Evolutionary conservation across 1,140 invertebrate species (phyloP).

Genomic region (Drosophila pseudoananassae): DNA sequence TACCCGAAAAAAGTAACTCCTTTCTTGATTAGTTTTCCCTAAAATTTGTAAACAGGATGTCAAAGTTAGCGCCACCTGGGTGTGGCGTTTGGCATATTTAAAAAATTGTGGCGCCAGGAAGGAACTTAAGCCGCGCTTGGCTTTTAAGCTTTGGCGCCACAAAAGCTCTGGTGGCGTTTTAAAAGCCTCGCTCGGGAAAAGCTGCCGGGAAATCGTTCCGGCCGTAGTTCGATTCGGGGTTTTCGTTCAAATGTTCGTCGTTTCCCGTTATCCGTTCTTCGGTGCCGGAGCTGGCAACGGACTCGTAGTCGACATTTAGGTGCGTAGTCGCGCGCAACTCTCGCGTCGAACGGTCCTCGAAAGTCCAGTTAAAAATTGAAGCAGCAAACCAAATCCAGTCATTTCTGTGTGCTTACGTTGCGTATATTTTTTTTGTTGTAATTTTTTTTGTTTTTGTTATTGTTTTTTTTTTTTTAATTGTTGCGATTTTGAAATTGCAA

Average conservation of each 20-base stretch:
- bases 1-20: too few species aligned
- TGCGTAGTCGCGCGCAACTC: conserved; percentile 77
- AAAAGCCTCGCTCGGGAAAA: background rate
- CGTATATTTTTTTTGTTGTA: background rate
- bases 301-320: conserved; percentile 83
- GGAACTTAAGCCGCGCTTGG: background rate
- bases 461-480: background rate
- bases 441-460: background rate
- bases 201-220: background rate
- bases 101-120: background rate
- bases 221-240: background rate
- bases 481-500: background rate
- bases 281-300: conserved; percentile 11
- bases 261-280: background rate
- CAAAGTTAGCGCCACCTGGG: background rate
- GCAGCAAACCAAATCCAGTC: conserved; percentile 2
- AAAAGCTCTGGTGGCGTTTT: background rate
- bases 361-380: conserved; percentile 24
- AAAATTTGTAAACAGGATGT: background rate
- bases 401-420: background rate
- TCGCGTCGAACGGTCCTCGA: conserved; percentile 32
- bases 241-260: too few species aligned
- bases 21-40: background rate
- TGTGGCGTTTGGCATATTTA: background rate
- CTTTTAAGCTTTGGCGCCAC: background rate